These are phyloP conservation scores for Brenthis hecate DNA, from an alignment of 2,888 invertebrate species.

Conservation along the genomic window DNA sequence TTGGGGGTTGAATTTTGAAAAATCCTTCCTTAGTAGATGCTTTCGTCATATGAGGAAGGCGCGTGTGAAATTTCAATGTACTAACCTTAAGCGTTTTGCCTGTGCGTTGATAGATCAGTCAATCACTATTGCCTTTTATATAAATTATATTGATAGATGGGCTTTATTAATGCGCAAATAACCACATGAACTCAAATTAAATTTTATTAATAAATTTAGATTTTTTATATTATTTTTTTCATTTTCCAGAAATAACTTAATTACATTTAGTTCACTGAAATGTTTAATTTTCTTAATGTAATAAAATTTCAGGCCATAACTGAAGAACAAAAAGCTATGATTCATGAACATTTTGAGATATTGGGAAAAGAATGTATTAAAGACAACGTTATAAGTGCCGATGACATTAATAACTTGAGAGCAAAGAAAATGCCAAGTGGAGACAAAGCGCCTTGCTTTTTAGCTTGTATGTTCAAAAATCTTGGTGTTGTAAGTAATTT, in stretches of 20 bases:
- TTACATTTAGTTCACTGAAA: neutral
- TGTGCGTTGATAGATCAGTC: too few species aligned
- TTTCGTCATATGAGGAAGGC: too few species aligned
- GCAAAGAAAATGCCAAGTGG: conserved; percentile 55
- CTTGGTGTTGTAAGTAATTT: conserved; percentile 61
- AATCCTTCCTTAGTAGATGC: too few species aligned
- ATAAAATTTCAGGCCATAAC: conserved; percentile 59
- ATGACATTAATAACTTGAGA: conserved; percentile 57
- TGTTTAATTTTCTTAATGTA: conserved; percentile 17
- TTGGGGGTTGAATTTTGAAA: too few species aligned
- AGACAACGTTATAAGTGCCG: conserved; percentile 53
- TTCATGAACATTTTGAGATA: conserved; percentile 60
- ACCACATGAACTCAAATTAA: too few species aligned
- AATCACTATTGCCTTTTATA: too few species aligned
- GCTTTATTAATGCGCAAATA: too few species aligned
- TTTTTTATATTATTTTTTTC: neutral
- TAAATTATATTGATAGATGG: too few species aligned
- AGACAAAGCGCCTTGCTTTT: conserved; percentile 63
- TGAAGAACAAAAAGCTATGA: conserved; percentile 58
- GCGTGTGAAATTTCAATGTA: too few species aligned
- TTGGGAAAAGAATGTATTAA: conserved; percentile 60
- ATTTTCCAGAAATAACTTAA: neutral
- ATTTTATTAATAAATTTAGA: neutral
- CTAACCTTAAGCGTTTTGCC: too few species aligned
- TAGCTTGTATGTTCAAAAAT: conserved; percentile 65